phyloP scores from a whole-genome alignment of 2,888 invertebrate species.

The Epistrophe eligans region DNA sequence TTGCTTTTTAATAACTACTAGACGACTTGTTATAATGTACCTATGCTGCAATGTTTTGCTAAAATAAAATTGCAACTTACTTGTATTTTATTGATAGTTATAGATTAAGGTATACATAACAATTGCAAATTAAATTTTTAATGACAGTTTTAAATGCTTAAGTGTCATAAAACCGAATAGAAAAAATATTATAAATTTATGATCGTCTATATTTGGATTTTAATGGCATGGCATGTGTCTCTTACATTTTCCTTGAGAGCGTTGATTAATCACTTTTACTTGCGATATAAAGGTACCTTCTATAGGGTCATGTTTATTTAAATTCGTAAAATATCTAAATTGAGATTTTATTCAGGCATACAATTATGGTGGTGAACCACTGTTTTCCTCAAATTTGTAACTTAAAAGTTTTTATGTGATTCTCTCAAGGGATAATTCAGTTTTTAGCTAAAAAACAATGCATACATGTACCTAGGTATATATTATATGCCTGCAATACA shows the following conservation, averaged over 20 bases:
- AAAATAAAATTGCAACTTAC: conserved; percentile 6
- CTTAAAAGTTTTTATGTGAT: no score
- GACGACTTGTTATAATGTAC: not conserved
- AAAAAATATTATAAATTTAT: conserved; percentile 14
- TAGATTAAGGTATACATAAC: conserved; percentile 15
- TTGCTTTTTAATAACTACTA: conserved; percentile 13
- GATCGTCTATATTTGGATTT: conserved; percentile 25
- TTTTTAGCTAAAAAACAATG: no score
- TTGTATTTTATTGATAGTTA: conserved; percentile 34
- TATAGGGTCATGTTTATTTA: no score
- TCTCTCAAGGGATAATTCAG: no score
- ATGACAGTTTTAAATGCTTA: conserved; percentile 24
- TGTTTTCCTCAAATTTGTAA: no score
- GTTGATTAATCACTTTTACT: not conserved
- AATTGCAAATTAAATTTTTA: not conserved
- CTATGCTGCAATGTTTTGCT: not conserved
- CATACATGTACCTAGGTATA: no score
- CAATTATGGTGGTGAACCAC: no score
- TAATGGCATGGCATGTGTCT: conserved; percentile 21
- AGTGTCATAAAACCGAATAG: conserved; percentile 2
- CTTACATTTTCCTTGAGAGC: not conserved
- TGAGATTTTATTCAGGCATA: no score
- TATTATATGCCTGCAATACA: no score
- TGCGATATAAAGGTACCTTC: not conserved
- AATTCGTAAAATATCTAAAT: no score